These are phyloP conservation scores for Pogonus chalceus DNA, from an alignment of 1,140 invertebrate genomes.

Conservation along the genomic window DNA sequence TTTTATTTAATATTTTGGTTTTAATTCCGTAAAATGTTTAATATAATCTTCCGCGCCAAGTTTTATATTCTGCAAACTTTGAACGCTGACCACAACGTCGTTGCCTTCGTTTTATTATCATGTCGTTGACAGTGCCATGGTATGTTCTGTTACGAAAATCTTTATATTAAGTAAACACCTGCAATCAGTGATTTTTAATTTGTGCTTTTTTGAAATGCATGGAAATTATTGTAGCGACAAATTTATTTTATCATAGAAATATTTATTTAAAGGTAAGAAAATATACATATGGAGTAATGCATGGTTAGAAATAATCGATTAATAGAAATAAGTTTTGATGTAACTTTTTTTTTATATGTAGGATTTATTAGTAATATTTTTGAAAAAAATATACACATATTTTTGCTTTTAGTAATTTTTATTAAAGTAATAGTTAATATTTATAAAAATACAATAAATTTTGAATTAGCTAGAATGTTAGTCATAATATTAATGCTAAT, in stretches of 20 bases:
- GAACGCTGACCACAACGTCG: not conserved
- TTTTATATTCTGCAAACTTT: too few relatives aligned
- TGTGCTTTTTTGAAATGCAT: not conserved
- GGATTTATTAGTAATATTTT: too few relatives aligned
- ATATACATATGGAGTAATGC: not conserved
- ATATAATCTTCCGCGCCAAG: too few relatives aligned
- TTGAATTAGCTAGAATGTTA: too few relatives aligned
- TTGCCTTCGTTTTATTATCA: slow-evolving; percentile 1
- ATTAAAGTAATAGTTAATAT: not conserved
- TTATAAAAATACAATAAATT: not conserved
- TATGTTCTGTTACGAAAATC: not conserved
- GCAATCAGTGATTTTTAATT: not conserved
- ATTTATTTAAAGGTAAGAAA: not conserved
- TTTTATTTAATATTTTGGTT: too few relatives aligned
- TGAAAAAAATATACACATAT: too few relatives aligned
- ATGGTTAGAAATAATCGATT: not conserved
- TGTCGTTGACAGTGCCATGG: not conserved
- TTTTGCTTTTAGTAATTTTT: too few relatives aligned
- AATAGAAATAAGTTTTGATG: slow-evolving; percentile 2
- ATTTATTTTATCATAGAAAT: not conserved
- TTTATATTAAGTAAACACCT: not conserved
- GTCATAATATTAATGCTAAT: too few relatives aligned
- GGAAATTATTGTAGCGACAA: not conserved
- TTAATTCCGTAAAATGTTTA: too few relatives aligned
- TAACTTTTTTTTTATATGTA: too few relatives aligned